Conservation (phyloP, 1,140 invertebrate species). For the Drosophila persimilis region DNA sequence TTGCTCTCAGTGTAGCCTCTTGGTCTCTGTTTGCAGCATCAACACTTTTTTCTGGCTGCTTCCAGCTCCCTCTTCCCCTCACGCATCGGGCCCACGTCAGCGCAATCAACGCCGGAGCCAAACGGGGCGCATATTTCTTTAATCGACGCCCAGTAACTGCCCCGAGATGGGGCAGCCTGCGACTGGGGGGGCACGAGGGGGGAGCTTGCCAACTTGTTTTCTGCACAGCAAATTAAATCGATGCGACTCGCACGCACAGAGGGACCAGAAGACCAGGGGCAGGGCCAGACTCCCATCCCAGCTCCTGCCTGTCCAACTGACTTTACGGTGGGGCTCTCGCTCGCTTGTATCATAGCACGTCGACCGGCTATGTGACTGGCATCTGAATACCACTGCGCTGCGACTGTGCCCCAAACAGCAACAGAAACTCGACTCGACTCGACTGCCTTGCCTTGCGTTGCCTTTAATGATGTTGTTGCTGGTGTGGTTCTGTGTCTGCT, state of each 20-base stretch:
- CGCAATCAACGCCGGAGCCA: conserved; percentile 62
- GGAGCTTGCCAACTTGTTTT: conserved; percentile 32
- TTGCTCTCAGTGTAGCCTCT: too few species aligned
- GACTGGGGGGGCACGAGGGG: not conserved
- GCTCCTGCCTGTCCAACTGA: conserved; percentile 50
- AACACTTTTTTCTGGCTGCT: conserved; percentile 52
- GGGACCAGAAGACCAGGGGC: conserved; percentile 1
- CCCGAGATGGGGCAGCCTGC: not conserved
- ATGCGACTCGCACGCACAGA: conserved; percentile 37
- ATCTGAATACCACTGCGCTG: conserved; percentile 48
- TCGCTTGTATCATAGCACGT: conserved; percentile 75
- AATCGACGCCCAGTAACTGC: conserved; percentile 69
- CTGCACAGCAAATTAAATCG: conserved; percentile 73
- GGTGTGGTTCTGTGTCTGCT: conserved; percentile 38
- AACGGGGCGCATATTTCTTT: conserved; percentile 69
- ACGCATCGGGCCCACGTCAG: conserved; percentile 62
- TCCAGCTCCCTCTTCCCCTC: not conserved
- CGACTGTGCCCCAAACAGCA: too few species aligned
- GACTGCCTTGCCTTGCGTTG: not conserved
- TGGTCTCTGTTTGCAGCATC: conserved; percentile 46
- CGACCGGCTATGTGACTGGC: conserved; percentile 71
- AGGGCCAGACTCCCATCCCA: conserved; percentile 28
- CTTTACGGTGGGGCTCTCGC: conserved; percentile 49
- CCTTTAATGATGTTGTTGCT: conserved; percentile 59
- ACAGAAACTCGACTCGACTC: not conserved